Base-by-base conservation (phyloP, 2,113 vertebrate species). In the Periophthalmus modestus region DNA sequence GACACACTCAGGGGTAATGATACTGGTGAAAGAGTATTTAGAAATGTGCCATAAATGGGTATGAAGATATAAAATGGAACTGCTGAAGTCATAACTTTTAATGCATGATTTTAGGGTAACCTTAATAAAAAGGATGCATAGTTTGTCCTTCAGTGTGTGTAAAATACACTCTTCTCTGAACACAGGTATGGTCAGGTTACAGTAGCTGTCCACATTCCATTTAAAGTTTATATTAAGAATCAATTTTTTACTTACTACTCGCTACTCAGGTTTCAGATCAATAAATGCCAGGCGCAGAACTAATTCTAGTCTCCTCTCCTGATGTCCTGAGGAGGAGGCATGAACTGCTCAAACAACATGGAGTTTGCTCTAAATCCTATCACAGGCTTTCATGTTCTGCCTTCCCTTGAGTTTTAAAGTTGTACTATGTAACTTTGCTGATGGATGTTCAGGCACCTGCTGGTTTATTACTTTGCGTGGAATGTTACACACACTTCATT, bases 1-100 rank as follows among this genome's bases (percentile, higher is more conserved):
- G 65, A 69, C 84, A 82, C 86, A 74, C 18, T 89, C 88, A 84
- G 47, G 48, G 73, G 75, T 88, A 68, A 84, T 75, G 63, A 75
- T 73, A 72, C 13, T 3, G 18, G 24, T 65, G 62, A 65, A 65
- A 39, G 62, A 65, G 34, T 65, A 65, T 65, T 65, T 65, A 65
- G 62, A 65, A 21, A 39, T 65, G 19, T 65, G 9, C 62, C 62
- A 43, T 65, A 65, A 39, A 65, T 39, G 34, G 62, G 18, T 12
- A 62, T 36, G 34, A 58, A 19, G 68, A 18, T 11, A 62, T 18
- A 39, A 28, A 63, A 67, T 14, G 33, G 14, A 36, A 15, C 34
- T 4, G 62, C 50, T 71, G 1, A 46, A 5, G 48, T 66, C 71
- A 7, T 66, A 12, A 57, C 68, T 58, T 72, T 7, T 69, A 73